Conservation (phyloP, 2,888 invertebrate species). For the Hofmannophila pseudospretella region DNA sequence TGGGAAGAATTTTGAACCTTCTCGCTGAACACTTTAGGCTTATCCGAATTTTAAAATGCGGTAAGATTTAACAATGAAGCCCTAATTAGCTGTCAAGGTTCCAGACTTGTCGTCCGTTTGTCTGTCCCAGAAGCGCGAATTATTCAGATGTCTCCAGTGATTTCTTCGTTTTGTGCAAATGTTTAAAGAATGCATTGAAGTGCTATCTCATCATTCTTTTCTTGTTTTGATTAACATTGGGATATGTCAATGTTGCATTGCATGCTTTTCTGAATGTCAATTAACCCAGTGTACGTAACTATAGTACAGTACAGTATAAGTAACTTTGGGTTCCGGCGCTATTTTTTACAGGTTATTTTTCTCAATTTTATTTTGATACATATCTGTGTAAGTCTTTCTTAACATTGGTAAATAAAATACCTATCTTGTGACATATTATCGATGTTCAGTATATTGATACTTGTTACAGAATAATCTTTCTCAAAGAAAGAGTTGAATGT, state of each 20-base stretch:
- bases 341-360: no score
- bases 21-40: conserved; percentile 24
- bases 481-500: no score
- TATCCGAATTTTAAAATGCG: conserved; percentile 29
- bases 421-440: no score
- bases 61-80: conserved; percentile 73
- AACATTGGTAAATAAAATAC: no score
- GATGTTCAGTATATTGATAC: no score
- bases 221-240: conserved; percentile 19
- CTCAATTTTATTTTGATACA: no score
- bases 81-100: conserved; percentile 76
- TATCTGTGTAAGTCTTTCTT: no score
- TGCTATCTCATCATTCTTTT: conserved; percentile 27
- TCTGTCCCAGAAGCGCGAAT: conserved; percentile 69
- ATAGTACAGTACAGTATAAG: not conserved
- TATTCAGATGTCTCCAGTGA: conserved; percentile 72
- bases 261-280: conserved; percentile 7
- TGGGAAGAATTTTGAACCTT: conserved; percentile 39
- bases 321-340: no score
- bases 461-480: no score
- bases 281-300: no score
- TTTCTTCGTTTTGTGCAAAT: conserved; percentile 64
- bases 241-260: conserved; percentile 7
- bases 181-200: conserved; percentile 33
- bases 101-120: conserved; percentile 50